phyloP scores from a whole-genome alignment of 2,888 invertebrate species.

The Drosophila phalerata region DNA sequence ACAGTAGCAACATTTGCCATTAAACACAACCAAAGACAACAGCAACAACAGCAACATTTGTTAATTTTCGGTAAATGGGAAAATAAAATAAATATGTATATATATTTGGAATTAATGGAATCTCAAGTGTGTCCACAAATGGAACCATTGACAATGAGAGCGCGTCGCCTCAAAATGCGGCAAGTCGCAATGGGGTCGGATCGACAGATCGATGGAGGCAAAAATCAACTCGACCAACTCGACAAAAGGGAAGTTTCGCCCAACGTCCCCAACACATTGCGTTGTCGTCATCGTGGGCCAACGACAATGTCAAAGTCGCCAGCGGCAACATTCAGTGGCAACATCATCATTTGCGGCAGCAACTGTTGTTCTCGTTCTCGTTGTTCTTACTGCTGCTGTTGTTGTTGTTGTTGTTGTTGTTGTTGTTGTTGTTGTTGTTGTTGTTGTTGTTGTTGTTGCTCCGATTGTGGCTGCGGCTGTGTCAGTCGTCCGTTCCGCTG shows the following conservation, averaged over 20 bases:
- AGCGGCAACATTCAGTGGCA: constrained; percentile 26
- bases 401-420: not conserved
- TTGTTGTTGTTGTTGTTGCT: constrained; percentile 10
- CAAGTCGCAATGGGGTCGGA: constrained; percentile 46
- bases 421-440: constrained; percentile 8
- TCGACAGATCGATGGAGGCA: constrained; percentile 56
- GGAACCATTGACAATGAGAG: constrained; percentile 63
- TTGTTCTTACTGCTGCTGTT: not conserved
- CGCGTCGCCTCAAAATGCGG: constrained; percentile 7
- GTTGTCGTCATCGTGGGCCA: constrained; percentile 24
- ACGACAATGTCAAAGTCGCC: constrained; percentile 65
- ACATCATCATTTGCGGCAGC: constrained; percentile 33
- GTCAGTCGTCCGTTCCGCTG: constrained; percentile 56
- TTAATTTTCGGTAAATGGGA: constrained; percentile 51
- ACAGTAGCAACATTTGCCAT: constrained; percentile 60
- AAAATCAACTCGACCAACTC: constrained; percentile 64
- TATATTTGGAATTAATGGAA: constrained; percentile 77
- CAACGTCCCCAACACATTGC: constrained; percentile 2
- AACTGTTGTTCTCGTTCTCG: not conserved
- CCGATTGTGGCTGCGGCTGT: constrained; percentile 21
- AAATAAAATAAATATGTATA: constrained; percentile 65
- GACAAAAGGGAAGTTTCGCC: constrained; percentile 34
- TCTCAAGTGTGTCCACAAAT: constrained; percentile 82
- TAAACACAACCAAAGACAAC: constrained; percentile 52
- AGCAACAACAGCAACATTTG: constrained; percentile 16